Conservation (phyloP, 2,797 vertebrate genomes). For the Coregonus sp. region DNA sequence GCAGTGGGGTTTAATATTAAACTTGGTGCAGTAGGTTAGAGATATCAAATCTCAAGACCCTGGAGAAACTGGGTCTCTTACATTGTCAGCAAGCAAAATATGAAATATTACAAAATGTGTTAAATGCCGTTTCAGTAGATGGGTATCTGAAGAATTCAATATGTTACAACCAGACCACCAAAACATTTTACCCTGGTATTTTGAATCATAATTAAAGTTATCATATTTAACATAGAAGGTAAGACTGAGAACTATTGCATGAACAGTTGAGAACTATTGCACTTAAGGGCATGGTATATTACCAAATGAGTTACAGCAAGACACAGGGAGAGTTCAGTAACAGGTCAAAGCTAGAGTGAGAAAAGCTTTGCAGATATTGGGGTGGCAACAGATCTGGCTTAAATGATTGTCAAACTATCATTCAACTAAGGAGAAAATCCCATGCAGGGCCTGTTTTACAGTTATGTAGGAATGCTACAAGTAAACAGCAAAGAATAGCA, state of each 20-base stretch:
- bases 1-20: conserved; percentile 56
- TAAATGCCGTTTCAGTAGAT: not conserved
- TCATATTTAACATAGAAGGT: conserved; percentile 13
- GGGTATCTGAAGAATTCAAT: not conserved
- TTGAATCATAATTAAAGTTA: conserved; percentile 15
- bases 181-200: conserved; percentile 32
- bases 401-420: conserved; percentile 19
- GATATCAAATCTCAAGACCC: conserved; percentile 15
- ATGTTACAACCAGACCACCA: conserved; percentile 7
- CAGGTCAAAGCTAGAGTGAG: conserved; percentile 33
- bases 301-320: conserved; percentile 5
- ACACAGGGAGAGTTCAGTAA: conserved; percentile 17
- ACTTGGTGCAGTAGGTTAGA: conserved; percentile 46
- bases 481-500: not conserved
- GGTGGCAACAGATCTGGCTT: conserved; percentile 4
- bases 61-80: not conserved
- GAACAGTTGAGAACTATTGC: conserved; percentile 55
- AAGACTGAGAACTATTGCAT: not conserved
- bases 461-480: conserved; percentile 10
- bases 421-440: conserved; percentile 9
- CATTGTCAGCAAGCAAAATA: not conserved
- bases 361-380: conserved; percentile 18
- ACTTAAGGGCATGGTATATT: conserved; percentile 31
- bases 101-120: not conserved
- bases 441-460: conserved; percentile 9